Base-by-base conservation (phyloP, 64 coral and sea anemone genomes). In the Montipora foliosa region DNA sequence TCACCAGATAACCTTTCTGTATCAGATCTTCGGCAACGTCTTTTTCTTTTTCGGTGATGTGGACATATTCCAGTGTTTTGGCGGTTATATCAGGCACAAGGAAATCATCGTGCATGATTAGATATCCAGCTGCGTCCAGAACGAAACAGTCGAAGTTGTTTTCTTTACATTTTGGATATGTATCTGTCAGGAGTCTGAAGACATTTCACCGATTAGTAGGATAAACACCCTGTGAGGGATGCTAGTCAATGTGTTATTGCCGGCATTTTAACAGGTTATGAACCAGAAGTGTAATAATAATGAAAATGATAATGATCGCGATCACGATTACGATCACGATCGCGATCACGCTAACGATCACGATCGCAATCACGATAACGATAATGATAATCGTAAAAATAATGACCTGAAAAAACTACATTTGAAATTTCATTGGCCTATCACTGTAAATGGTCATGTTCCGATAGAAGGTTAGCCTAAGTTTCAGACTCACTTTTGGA, bases 41-140 rank as follows among this genome's bases (percentile, higher is more conserved):
- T 66, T 77, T 76, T 59, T 77, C 72, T 13, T 76, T 89, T n/a
- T n/a, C 72, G 1, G 72, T 89, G 51, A 89, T 89, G 76, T 89
- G 87, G 14, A 89, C 73, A 52, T 89, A 59, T 51, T 89, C 87
- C 49, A 89, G 72, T 0, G 6, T 16, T 17, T 44, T 48, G 7
- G 48, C 22, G 10, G 8, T 60, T 4, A 77, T 89, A 10, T 77
- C 49, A 2, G 87, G 87, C 19, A 5, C 11, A 10, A 89, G 12
- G 59, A 89, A 89, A 60, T 89, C 87, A n/a, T 77, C 9, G 74
- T 89, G 87, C 51, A 89, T 77, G 13, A 78, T 67, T 0, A 89
- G 59, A 12, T 78, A 77, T 4, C 87, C 87, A 29, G 72, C 76
- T 37, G 13, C 13, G 11, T 89, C 87, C 13, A 89, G 14, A 6